phyloP scores from a whole-genome alignment of 2,113 vertebrate genomes.

The Gavia stellata region DNA sequence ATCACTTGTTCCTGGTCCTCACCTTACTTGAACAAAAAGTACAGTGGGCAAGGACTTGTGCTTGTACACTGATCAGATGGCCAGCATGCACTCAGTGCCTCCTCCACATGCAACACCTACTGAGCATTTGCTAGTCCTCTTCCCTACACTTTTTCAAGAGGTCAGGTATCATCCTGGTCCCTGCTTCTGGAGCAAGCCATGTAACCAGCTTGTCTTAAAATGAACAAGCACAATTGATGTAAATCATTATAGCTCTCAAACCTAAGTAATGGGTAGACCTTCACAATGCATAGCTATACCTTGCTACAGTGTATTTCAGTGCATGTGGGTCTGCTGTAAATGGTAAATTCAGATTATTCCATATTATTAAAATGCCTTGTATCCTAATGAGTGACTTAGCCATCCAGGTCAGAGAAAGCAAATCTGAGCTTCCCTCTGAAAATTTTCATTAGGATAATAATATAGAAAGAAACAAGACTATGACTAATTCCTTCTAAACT shows the following conservation, averaged over 20 bases:
- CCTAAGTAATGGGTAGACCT: neutral
- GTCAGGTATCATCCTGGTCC: neutral
- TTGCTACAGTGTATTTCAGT: neutral
- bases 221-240: neutral
- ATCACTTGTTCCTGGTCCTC: neutral
- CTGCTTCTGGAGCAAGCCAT: rapidly evolving
- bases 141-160: neutral
- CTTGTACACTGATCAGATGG: neutral
- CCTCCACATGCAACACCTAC: neutral
- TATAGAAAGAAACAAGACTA: neutral
- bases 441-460: neutral
- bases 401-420: neutral
- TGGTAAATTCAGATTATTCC: neutral
- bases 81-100: too few relatives aligned
- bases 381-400: neutral
- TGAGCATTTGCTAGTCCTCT: neutral
- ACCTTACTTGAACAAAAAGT: neutral
- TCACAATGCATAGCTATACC: neutral
- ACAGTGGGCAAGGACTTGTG: neutral
- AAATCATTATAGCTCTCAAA: neutral
- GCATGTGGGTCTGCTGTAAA: neutral
- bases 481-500: neutral
- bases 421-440: neutral
- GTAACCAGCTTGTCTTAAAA: neutral
- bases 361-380: neutral